Conservation (phyloP, 2,888 invertebrate genomes). For the Arge pagana region DNA sequence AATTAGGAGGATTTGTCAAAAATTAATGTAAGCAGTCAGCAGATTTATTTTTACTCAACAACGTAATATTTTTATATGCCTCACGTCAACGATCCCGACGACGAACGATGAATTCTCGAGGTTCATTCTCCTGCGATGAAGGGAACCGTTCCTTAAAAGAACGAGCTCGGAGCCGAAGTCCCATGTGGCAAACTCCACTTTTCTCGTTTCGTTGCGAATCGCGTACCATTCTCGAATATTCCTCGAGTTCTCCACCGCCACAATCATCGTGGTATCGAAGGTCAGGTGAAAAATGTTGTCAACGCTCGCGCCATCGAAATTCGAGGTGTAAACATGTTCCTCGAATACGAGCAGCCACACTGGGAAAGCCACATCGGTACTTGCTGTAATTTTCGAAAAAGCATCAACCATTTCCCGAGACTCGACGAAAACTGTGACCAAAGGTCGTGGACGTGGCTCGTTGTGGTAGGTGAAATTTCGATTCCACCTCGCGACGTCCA, state of each 20-base stretch:
- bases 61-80: no score
- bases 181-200: conserved; percentile 37
- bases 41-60: no score
- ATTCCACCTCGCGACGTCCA: no score
- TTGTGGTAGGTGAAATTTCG: no score
- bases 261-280: conserved; percentile 42
- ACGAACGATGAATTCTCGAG: conserved; percentile 37
- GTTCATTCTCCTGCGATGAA: conserved; percentile 37
- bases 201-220: conserved; percentile 32
- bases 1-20: no score
- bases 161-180: conserved; percentile 7
- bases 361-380: conserved; percentile 31
- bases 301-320: conserved; percentile 31
- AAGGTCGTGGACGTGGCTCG: no score
- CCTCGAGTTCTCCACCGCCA: conserved; percentile 34
- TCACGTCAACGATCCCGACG: conserved; percentile 36
- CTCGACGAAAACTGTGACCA: conserved; percentile 38
- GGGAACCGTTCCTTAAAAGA: conserved; percentile 14
- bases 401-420: conserved; percentile 26
- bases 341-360: conserved; percentile 45
- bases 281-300: conserved; percentile 37
- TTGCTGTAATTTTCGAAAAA: conserved; percentile 31
- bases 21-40: no score
- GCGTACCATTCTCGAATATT: conserved; percentile 43
- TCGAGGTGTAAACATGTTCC: conserved; percentile 9